Conservation (phyloP, 2,113 vertebrate genomes). For the Benthochromis sp. region DNA sequence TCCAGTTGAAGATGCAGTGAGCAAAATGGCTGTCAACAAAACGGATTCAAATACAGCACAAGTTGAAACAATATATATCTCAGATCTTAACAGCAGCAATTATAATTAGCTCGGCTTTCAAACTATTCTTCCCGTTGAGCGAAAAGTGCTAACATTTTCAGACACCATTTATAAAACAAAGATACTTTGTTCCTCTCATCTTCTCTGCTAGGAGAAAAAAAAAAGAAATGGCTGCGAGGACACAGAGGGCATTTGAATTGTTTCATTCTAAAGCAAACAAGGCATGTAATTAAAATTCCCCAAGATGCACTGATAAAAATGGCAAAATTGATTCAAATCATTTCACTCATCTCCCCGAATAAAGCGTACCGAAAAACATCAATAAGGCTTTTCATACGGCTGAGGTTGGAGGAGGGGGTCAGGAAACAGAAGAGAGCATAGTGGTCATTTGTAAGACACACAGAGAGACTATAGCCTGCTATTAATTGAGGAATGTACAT, state of each 20-base stretch:
- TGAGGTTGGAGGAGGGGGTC: slow-evolving; percentile 10
- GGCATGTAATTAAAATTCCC: slow-evolving; percentile 71
- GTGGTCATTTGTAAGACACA: slow-evolving; percentile 7
- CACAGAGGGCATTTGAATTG: slow-evolving; percentile 56
- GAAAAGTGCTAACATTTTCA: slow-evolving; percentile 37
- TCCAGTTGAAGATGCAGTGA: slow-evolving; percentile 91
- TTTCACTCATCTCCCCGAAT: slow-evolving; percentile 56
- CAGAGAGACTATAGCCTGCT: neutral
- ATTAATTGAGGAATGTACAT: slow-evolving; percentile 2
- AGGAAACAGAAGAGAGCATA: slow-evolving; percentile 5
- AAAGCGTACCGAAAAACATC: slow-evolving; percentile 53
- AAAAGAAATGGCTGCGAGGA: slow-evolving; percentile 40
- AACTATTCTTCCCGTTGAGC: slow-evolving; percentile 17
- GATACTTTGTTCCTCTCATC: slow-evolving; percentile 32
- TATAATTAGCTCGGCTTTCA: slow-evolving; percentile 42
- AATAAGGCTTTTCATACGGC: slow-evolving; percentile 52
- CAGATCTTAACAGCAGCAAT: slow-evolving; percentile 20
- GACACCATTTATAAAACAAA: slow-evolving; percentile 53
- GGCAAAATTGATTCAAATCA: slow-evolving; percentile 67
- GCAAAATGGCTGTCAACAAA: slow-evolving; percentile 83
- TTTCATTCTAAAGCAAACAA: slow-evolving; percentile 63
- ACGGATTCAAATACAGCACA: slow-evolving; percentile 7
- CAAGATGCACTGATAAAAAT: slow-evolving; percentile 66
- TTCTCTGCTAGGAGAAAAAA: neutral
- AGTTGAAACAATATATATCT: slow-evolving; percentile 17